These are phyloP conservation scores for Oreonectes daqikongensis DNA, from an alignment of 2,797 vertebrate species.

Conservation along the genomic window DNA sequence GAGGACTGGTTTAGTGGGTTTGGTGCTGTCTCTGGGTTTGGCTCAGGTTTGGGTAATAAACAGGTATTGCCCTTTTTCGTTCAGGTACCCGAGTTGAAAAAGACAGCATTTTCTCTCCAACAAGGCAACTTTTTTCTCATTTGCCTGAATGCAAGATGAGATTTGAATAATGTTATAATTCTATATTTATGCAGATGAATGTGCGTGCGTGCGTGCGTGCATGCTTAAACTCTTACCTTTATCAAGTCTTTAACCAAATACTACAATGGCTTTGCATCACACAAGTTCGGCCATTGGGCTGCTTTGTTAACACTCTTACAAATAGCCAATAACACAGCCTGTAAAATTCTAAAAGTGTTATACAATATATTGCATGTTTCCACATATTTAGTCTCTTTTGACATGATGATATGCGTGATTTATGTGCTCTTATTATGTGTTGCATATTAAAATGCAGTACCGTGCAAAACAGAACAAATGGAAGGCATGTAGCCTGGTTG, in stretches of 20 bases:
- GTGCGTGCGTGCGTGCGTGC: background rate
- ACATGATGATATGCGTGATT: background rate
- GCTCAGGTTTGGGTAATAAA: constrained; percentile 63
- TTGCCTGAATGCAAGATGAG: constrained; percentile 23
- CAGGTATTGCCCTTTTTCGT: constrained; percentile 67
- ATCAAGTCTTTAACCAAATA: background rate
- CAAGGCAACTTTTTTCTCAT: constrained; percentile 55
- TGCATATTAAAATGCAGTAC: background rate
- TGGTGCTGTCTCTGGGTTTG: constrained; percentile 59
- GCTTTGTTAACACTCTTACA: too few relatives aligned
- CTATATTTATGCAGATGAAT: background rate
- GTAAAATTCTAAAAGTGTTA: too few relatives aligned
- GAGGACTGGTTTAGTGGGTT: constrained; percentile 76
- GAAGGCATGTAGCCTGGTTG: background rate
- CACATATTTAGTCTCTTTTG: too few relatives aligned
- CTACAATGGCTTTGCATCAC: background rate
- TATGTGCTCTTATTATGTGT: background rate
- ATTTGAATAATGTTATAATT: background rate
- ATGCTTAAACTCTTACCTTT: background rate
- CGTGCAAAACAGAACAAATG: background rate
- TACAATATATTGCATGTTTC: too few relatives aligned
- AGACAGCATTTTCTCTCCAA: constrained; percentile 52
- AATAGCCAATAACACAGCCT: too few relatives aligned
- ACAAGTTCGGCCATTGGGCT: background rate
- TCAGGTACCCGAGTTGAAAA: constrained; percentile 52